These are phyloP conservation scores for Popillia japonica DNA, from an alignment of 1,140 invertebrate species.

Conservation along the genomic window DNA sequence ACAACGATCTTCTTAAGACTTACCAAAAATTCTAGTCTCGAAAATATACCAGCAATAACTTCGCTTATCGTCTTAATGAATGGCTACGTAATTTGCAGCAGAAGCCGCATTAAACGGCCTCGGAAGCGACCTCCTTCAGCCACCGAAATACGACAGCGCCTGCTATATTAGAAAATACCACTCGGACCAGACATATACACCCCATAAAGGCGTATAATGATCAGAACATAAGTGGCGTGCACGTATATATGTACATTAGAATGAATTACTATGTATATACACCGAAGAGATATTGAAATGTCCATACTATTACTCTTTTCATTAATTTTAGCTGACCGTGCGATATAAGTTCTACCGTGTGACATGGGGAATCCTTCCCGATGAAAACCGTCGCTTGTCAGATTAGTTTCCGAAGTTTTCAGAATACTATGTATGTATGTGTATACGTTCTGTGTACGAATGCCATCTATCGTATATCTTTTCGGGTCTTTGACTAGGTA, in stretches of 20 bases:
- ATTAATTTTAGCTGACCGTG: background rate
- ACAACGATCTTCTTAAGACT: too few species aligned
- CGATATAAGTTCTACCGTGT: background rate
- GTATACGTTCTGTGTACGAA: background rate
- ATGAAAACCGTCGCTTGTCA: background rate
- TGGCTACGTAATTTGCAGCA: background rate
- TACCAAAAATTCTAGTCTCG: too few species aligned
- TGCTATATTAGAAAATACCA: background rate
- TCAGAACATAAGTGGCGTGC: background rate
- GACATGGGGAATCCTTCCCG: background rate
- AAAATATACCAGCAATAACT: background rate
- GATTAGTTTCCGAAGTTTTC: background rate
- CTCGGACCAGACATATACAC: background rate
- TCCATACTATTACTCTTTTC: background rate
- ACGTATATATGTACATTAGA: background rate
- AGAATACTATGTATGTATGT: background rate
- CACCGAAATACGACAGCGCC: background rate
- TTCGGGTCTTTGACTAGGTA: slow-evolving; percentile 1
- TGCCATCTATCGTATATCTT: background rate
- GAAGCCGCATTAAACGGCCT: background rate
- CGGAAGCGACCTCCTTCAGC: background rate
- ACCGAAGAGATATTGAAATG: background rate
- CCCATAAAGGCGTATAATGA: background rate
- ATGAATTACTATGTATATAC: background rate
- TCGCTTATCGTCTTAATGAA: background rate